Base-by-base conservation (phyloP, 2,113 vertebrate genomes). In the Triplophysa dalaica region DNA sequence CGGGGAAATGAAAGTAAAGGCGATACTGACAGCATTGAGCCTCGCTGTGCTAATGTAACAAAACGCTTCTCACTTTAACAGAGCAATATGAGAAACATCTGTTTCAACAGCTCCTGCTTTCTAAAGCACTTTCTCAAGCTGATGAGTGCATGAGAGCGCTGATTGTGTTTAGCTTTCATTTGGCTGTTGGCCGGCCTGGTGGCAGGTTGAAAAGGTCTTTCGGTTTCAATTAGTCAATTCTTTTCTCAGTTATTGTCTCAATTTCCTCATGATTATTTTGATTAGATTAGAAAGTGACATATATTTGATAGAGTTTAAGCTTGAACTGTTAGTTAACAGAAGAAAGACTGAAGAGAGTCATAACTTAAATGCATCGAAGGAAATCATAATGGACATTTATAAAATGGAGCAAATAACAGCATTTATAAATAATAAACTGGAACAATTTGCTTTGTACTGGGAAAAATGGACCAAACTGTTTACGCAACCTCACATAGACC, bases 31-130 rank as follows among this genome's bases (percentile, higher is more conserved):
- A 85, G 87, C 84, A 78, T 84, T 67, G 29, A 82, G 84, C 80
- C 89, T 82, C 77, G 79, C 82, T 86, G 84, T 41, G 72, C 81
- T 88, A 88, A 90, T 87, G 86, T 84, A 89, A 87, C 84, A 83
- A 81, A 87, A 85, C 84, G 74, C 82, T 83, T 86, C 85, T 89
- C 90, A 86, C 83, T 62, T 90, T 80, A 78, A 86, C 45, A 77
- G 86, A 83, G 73, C 86, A 85, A 87, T 88, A 91, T 90, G 84
- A 91, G 86, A 91, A 90, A 89, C 90, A 91, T 91, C 87, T 91
- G 89, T 91, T 92, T 92, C 87, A 90, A 89, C 87, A 91, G 87
- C 85, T 79, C 82, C 82, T 75, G 85, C 85, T 90, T 90, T 87
- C 88, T 82, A 87, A 82, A 77, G 84, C 82, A 86, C 82, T 85